These are phyloP conservation scores for Anorthoa munda DNA, from an alignment of 2,888 invertebrate genomes.

Conservation along the genomic window DNA sequence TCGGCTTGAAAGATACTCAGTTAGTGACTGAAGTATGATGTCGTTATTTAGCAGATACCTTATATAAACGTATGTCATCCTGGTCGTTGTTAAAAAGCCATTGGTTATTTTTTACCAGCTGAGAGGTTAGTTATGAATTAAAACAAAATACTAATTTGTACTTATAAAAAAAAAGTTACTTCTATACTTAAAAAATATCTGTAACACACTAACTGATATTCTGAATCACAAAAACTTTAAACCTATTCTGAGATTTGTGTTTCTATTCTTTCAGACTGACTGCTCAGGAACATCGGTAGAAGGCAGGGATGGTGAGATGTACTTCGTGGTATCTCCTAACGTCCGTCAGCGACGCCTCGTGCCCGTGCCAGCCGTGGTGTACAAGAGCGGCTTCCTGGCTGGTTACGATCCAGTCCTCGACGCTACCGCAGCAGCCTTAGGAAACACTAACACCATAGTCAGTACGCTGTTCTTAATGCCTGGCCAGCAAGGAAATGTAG, in stretches of 20 bases:
- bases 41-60: too few species aligned
- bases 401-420: conserved; percentile 96
- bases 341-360: conserved; percentile 95
- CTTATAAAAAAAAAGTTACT: neutral
- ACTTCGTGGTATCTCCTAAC: conserved; percentile 95
- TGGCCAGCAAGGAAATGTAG: conserved; percentile 95
- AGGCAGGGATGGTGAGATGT: conserved; percentile 96
- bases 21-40: too few species aligned
- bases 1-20: neutral
- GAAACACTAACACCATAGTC: conserved; percentile 93
- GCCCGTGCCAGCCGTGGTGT: conserved; percentile 96
- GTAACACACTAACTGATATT: neutral
- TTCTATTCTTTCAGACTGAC: conserved; percentile 92
- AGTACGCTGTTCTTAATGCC: conserved; percentile 96
- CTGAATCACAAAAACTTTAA: neutral
- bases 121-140: neutral
- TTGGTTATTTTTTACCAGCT: neutral
- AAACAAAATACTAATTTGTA: neutral
- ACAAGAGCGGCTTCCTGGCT: conserved; percentile 94
- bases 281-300: conserved; percentile 94
- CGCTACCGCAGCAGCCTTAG: conserved; percentile 95
- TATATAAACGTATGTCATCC: too few species aligned
- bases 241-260: conserved; percentile 9
- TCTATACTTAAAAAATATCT: neutral
- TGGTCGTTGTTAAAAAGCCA: too few species aligned